phyloP scores from a whole-genome alignment of 1,140 invertebrate genomes.

The Stratiolaelaps scimitus region DNA sequence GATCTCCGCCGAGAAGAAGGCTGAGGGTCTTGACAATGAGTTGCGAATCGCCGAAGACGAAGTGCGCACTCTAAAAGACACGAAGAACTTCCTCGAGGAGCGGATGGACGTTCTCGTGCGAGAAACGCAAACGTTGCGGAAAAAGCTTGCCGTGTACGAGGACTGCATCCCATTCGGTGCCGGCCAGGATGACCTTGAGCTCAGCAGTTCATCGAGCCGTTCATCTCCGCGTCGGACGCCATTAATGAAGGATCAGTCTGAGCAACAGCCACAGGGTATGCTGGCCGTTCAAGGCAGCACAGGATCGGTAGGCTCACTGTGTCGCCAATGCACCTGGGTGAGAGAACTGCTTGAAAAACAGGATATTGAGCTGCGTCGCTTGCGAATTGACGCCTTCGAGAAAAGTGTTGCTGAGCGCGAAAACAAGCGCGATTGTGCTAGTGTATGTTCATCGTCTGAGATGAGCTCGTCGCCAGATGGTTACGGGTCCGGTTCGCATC shows the following conservation, averaged over 20 bases:
- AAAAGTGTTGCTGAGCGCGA: background rate
- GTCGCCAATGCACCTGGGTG: slow-evolving; percentile 24
- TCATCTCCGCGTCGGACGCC: background rate
- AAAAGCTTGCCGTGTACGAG: slow-evolving; percentile 18
- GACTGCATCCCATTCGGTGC: background rate
- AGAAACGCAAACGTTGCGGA: slow-evolving; percentile 1
- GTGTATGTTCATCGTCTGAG: slow-evolving; percentile 17
- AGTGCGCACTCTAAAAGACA: slow-evolving; percentile 9
- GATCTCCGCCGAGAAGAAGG: slow-evolving; percentile 6
- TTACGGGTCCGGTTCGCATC: slow-evolving; percentile 1
- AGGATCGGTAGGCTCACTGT: background rate
- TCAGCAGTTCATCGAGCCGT: background rate
- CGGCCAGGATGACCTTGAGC: slow-evolving; percentile 1
- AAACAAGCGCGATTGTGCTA: slow-evolving; percentile 2
- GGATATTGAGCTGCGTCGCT: background rate
- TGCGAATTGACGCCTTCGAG: slow-evolving; percentile 20
- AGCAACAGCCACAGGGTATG: background rate
- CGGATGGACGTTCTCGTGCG: background rate
- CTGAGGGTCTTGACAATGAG: slow-evolving; percentile 17
- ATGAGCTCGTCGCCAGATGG: slow-evolving; percentile 13
- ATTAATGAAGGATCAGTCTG: background rate
- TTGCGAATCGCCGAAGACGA: slow-evolving; percentile 17
- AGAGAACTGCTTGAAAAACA: slow-evolving; percentile 12
- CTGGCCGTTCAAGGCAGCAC: no score
- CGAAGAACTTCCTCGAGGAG: slow-evolving; percentile 7